Percentiles rank a stretch among this genome's conserved stretches.
phyloP scores from a whole-genome alignment of 2,888 invertebrate species.

The Hesperia comma region DNA sequence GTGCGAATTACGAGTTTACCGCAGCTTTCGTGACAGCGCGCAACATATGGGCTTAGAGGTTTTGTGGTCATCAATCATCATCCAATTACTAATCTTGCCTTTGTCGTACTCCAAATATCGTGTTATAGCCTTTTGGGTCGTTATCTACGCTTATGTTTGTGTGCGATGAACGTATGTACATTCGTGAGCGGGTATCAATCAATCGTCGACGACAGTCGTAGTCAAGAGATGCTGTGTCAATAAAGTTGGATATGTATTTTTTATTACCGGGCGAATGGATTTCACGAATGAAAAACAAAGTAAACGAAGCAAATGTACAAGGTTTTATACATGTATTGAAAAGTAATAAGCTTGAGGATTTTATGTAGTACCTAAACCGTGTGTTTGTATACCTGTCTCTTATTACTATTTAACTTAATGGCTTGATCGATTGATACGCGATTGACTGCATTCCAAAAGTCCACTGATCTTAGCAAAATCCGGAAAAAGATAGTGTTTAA shows the following conservation, averaged over 20 bases:
- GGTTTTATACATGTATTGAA: background rate
- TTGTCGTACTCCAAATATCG: conserved; percentile 1
- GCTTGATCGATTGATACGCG: too few relatives aligned
- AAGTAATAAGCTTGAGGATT: conserved; percentile 6
- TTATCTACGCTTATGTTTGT: background rate
- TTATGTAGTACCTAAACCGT: too few relatives aligned
- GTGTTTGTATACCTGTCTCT: too few relatives aligned
- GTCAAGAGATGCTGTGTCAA: conserved; percentile 56
- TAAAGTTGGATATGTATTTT: conserved; percentile 46
- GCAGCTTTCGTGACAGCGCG: background rate
- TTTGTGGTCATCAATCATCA: conserved; percentile 1
- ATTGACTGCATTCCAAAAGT: too few relatives aligned
- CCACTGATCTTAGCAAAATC: too few relatives aligned
- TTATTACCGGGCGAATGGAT: conserved; percentile 17
- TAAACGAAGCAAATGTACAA: conserved; percentile 9
- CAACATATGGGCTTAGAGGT: background rate
- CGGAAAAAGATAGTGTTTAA: too few relatives aligned
- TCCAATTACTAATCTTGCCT: background rate
- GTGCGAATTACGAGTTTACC: background rate
- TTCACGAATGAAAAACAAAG: conserved; percentile 12
- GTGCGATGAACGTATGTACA: conserved; percentile 59
- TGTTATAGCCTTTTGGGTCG: conserved; percentile 47
- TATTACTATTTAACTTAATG: too few relatives aligned
- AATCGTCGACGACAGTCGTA: conserved; percentile 64
- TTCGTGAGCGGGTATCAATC: conserved; percentile 63